Percentiles rank a stretch among this genome's conserved stretches.
These are phyloP conservation scores for Chloroceryle amazona DNA, from an alignment of 2,797 vertebrate genomes.

Conservation along the genomic window DNA sequence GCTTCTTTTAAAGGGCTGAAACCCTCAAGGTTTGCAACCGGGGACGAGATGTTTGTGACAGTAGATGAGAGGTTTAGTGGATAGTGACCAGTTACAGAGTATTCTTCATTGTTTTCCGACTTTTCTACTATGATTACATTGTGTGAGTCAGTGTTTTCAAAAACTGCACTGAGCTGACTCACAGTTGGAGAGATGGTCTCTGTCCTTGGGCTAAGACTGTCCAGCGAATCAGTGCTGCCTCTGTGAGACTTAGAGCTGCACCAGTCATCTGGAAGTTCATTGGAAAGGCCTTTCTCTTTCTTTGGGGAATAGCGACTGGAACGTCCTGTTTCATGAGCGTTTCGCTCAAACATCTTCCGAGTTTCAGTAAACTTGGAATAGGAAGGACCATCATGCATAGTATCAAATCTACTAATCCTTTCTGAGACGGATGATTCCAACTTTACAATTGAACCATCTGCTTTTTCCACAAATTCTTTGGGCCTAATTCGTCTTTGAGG, in stretches of 20 bases:
- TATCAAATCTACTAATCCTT: conserved; percentile 85
- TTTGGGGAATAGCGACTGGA: conserved; percentile 90
- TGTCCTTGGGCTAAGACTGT: conserved; percentile 94
- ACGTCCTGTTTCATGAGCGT: conserved; percentile 86
- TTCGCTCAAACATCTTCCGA: conserved; percentile 95
- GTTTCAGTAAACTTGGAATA: conserved; percentile 95
- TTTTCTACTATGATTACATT: conserved; percentile 77
- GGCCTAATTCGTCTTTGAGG: conserved; percentile 91
- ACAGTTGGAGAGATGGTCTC: conserved; percentile 96
- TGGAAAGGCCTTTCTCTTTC: conserved; percentile 88
- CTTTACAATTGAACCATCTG: conserved; percentile 90
- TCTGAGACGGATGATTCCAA: conserved; percentile 85
- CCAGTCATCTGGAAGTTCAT: conserved; percentile 92
- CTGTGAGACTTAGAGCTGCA: conserved; percentile 90
- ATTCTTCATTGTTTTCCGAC: conserved; percentile 81
- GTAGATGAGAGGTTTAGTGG: conserved; percentile 78
- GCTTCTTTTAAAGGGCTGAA: conserved; percentile 81
- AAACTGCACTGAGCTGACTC: conserved; percentile 96
- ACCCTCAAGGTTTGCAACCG: conserved; percentile 79
- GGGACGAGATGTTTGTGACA: conserved; percentile 67
- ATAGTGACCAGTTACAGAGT: conserved; percentile 86
- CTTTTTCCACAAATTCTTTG: conserved; percentile 92
- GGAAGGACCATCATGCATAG: conserved; percentile 80
- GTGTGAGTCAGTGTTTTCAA: conserved; percentile 90
- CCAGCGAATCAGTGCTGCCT: conserved; percentile 95